These are phyloP conservation scores for Oscarella lobularis DNA, from an alignment of 37 sponge, comb jelly and placozoan species.

Conservation along the genomic window DNA sequence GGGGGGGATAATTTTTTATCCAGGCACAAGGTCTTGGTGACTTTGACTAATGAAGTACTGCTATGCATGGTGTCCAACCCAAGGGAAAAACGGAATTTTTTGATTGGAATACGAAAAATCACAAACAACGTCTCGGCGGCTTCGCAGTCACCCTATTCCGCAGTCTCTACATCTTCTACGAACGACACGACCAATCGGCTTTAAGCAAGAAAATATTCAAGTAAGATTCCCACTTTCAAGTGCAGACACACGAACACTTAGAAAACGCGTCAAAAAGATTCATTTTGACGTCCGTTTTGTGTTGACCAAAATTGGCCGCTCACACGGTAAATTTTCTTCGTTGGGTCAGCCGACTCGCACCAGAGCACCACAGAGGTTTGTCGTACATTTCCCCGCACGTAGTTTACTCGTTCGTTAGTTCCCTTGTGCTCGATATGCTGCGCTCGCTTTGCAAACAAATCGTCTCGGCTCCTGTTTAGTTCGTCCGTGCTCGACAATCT, in stretches of 20 bases:
- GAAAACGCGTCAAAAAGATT: background rate
- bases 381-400: background rate
- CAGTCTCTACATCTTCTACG: background rate
- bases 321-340: background rate
- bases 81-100: too few relatives aligned
- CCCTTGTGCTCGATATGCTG: background rate
- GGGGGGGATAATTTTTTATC: too few relatives aligned
- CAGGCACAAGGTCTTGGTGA: too few relatives aligned
- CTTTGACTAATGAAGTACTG: too few relatives aligned
- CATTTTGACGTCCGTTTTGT: background rate
- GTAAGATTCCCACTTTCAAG: background rate
- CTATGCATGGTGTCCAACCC: too few relatives aligned
- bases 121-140: too few relatives aligned
- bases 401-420: background rate
- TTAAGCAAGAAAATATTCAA: background rate
- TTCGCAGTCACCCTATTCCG: background rate
- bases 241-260: background rate
- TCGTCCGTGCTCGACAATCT: background rate
- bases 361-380: background rate
- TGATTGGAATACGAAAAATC: too few relatives aligned
- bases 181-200: background rate
- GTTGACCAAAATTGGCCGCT: background rate
- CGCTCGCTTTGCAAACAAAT: background rate
- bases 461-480: background rate
- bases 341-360: background rate